A percentile compares a stretch with the other conserved stretches of the same genome.
These are phyloP conservation scores for Phalacrocorax pelagicus DNA, from an alignment of 2,113 vertebrate genomes.

Conservation along the genomic window DNA sequence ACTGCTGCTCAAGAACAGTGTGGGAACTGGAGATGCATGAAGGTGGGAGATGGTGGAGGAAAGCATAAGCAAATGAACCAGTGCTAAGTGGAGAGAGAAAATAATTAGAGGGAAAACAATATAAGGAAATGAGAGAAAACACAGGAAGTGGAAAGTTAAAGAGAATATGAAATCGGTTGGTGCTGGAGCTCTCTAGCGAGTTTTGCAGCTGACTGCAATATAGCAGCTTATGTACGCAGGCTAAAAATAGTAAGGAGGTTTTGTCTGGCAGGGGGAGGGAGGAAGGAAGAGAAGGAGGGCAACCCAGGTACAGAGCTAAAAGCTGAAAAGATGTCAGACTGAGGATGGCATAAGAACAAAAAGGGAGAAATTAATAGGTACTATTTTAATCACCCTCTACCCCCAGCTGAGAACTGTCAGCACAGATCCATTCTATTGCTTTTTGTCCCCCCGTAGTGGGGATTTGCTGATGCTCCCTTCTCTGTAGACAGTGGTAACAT, in stretches of 20 bases:
- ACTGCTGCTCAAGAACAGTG: neutral
- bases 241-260: neutral
- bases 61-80: neutral
- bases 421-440: neutral
- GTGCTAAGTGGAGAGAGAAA: neutral
- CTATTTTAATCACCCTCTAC: neutral
- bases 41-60: neutral
- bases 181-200: neutral
- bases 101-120: neutral
- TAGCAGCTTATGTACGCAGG: neutral
- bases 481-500: neutral
- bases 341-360: neutral
- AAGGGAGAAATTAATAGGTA: neutral
- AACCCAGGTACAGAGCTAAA: neutral
- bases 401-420: neutral
- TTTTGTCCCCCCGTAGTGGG: neutral
- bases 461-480: neutral
- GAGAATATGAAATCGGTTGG: neutral
- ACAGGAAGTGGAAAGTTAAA: neutral
- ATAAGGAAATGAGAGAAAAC: slow-evolving; percentile 13
- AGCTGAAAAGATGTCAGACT: neutral
- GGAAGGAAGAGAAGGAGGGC: neutral
- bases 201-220: neutral
- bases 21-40: neutral
- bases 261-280: neutral